A percentile compares a stretch with the other conserved stretches of the same genome.
These are phyloP conservation scores for Cyprinodon brontotheroides DNA, from an alignment of 2,113 vertebrate species.

Conservation along the genomic window DNA sequence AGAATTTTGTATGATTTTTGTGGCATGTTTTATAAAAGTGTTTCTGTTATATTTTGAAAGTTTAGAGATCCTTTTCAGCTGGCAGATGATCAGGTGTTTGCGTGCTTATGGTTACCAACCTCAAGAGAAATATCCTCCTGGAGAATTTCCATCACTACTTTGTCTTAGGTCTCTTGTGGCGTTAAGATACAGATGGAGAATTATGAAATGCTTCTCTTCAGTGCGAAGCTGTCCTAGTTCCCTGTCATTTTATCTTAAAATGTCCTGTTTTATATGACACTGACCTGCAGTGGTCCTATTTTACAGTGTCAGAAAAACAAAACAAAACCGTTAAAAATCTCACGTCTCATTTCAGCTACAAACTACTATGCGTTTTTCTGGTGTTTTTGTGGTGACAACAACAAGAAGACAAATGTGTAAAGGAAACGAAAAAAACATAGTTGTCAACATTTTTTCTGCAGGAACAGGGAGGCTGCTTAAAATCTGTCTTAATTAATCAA, in stretches of 20 bases:
- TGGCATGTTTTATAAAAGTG: neutral
- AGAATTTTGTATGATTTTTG: neutral
- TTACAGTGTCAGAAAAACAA: neutral
- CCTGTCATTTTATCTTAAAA: neutral
- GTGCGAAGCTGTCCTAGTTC: neutral
- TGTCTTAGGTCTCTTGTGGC: neutral
- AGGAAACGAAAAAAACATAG: neutral
- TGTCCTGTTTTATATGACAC: too few relatives aligned
- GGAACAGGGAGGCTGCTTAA: too few relatives aligned
- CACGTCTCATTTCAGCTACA: neutral
- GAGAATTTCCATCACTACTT: slow-evolving; percentile 60
- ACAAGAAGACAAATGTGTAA: too few relatives aligned
- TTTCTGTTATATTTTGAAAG: slow-evolving; percentile 17
- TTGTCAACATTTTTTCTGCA: neutral
- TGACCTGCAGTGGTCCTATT: too few relatives aligned
- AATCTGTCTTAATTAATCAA: neutral
- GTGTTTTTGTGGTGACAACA: neutral
- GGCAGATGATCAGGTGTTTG: slow-evolving; percentile 43
- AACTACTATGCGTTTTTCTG: neutral
- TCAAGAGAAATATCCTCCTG: slow-evolving; percentile 53
- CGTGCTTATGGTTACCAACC: slow-evolving; percentile 53
- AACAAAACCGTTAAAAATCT: neutral
- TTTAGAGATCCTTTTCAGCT: slow-evolving; percentile 11
- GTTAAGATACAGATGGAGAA: neutral
- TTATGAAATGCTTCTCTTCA: neutral